Conservation (phyloP, 2,113 vertebrate species). For the Larimichthys polyactis region DNA sequence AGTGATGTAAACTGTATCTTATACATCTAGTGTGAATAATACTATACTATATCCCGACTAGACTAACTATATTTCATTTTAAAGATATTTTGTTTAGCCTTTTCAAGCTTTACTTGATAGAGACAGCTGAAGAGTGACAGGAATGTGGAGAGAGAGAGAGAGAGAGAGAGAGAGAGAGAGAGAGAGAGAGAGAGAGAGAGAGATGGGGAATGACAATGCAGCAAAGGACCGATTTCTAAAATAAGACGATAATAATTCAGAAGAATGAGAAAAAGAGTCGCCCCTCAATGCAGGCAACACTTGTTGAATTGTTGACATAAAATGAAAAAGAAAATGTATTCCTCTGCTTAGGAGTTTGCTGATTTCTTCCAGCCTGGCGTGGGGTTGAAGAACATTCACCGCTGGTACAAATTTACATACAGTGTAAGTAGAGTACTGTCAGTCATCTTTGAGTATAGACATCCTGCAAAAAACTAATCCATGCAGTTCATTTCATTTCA, state of each 20-base stretch:
- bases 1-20: not conserved
- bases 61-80: too few relatives aligned
- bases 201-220: too few relatives aligned
- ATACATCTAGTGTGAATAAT: not conserved
- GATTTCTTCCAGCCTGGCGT: slow-evolving; percentile 31
- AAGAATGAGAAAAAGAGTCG: not conserved
- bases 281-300: too few relatives aligned
- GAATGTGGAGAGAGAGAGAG: too few relatives aligned
- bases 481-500: not conserved
- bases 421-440: slow-evolving; percentile 14
- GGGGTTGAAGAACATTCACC: slow-evolving; percentile 15
- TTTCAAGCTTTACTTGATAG: too few relatives aligned
- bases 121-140: too few relatives aligned
- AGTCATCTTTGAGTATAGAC: slow-evolving; percentile 19
- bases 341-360: slow-evolving; percentile 8
- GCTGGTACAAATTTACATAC: slow-evolving; percentile 31
- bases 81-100: too few relatives aligned
- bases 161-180: too few relatives aligned
- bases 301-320: too few relatives aligned
- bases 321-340: slow-evolving; percentile 15
- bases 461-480: not conserved
- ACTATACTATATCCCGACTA: too few relatives aligned
- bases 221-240: not conserved
- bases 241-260: not conserved
- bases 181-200: too few relatives aligned